These are phyloP conservation scores for Spodoptera litura DNA, from an alignment of 1,140 invertebrate species.

Conservation along the genomic window DNA sequence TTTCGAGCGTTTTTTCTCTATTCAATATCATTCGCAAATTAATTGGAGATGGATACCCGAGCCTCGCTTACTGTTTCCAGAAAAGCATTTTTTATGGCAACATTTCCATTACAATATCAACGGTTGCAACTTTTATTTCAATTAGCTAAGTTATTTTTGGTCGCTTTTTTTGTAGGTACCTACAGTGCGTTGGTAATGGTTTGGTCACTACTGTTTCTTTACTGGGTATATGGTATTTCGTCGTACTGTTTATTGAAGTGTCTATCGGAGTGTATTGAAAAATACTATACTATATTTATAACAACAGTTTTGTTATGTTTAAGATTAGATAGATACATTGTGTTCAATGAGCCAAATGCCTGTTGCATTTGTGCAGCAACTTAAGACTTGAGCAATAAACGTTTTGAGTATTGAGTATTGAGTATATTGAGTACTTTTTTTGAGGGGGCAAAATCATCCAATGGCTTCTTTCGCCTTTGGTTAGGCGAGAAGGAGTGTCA, in stretches of 20 bases:
- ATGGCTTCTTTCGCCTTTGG: no score
- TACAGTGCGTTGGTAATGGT: neutral
- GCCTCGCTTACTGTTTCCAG: conserved; percentile 33
- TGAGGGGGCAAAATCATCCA: no score
- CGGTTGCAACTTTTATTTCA: conserved; percentile 40
- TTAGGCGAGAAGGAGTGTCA: no score
- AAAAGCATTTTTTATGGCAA: conserved; percentile 41
- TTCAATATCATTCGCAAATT: conserved; percentile 57
- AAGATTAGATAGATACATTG: no score
- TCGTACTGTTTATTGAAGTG: neutral
- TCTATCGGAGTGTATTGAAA: neutral
- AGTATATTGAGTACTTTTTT: no score
- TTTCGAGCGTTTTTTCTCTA: conserved; percentile 53
- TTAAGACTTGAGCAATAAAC: no score
- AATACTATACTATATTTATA: no score
- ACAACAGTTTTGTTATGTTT: no score
- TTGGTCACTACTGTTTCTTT: neutral
- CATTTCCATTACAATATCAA: conserved; percentile 18
- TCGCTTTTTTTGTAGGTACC: neutral
- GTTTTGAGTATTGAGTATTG: no score
- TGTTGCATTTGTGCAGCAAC: neutral
- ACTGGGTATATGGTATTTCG: neutral
- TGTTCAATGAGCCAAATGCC: neutral
- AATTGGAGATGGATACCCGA: conserved; percentile 59
- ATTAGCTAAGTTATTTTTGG: conserved; percentile 10